Base-by-base conservation (phyloP, 2,888 invertebrate genomes). In the Synergus laeviventris region DNA sequence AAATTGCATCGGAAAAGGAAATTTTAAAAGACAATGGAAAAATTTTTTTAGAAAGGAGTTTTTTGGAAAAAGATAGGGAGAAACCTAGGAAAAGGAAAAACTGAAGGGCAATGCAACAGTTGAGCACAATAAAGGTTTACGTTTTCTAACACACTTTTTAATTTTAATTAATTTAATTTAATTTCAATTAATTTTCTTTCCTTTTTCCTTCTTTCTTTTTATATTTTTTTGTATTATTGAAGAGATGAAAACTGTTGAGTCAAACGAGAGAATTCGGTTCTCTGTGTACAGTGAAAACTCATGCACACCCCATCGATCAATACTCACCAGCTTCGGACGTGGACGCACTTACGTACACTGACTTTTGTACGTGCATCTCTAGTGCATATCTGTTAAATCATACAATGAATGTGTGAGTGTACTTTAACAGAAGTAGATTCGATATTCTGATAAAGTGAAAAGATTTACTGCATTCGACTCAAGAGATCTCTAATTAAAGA, bases 311-410 rank as follows among this genome's bases (percentile, higher is more conserved):
- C 31, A 8, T 24, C 45, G 70, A 70, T 70, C 70, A 70, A 70
- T 70, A 70, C 70, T 70, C 49, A 70, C 70, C 70, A 49, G 70
- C 70, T 70, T n/a, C 24, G 49, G 49, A 24, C 31, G 24, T 49
- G 16, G 16, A 70, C 49, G 12, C 11, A 70, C n/a, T 45, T 70
- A 70, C 24, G 24, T 45, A 45, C 49, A 70, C 45, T 56, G 21
- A 16, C 45, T 70, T 45, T 18, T 45, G 24, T 24, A 66, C 42
- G 64, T n/a, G n/a, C n/a, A n/a, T n/a, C 42, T 42, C 39, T 66
- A 42, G 42, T 56, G 21, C 21, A 4, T 42, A 18, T 21, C 21
- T 21, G 21, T 12, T 45, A 12, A 11, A 66, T 42, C 14, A 3
- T 45, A 14, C 1, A 31, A 31, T 31, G 12, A 14, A 42, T 56